Percentiles rank a stretch among this genome's conserved stretches.
Conservation (phyloP, 2,797 vertebrate genomes). For the Typhlichthys subterraneus region DNA sequence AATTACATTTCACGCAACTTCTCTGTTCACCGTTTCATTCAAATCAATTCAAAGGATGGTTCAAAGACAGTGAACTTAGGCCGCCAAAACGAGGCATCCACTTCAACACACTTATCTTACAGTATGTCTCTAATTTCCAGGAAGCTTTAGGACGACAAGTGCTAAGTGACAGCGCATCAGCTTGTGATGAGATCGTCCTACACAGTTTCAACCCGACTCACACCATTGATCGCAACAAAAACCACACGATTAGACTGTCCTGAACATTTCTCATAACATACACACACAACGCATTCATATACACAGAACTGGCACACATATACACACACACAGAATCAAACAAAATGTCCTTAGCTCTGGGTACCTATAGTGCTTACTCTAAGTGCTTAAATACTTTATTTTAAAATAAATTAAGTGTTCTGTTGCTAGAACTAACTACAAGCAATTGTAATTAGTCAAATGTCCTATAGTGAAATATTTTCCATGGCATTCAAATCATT, state of each 20-base stretch:
- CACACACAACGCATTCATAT: not conserved
- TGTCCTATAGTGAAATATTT: slow-evolving; percentile 15
- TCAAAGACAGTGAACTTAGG: not conserved
- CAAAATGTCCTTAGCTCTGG: too few relatives aligned
- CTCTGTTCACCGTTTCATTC: not conserved
- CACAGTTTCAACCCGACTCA: slow-evolving; percentile 65
- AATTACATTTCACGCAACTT: too few relatives aligned
- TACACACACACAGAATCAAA: not conserved
- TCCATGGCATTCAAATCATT: slow-evolving; percentile 1
- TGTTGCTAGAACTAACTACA: too few relatives aligned
- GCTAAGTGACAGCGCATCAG: slow-evolving; percentile 58
- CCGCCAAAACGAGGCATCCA: slow-evolving; percentile 24
- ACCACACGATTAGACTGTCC: slow-evolving; percentile 51
- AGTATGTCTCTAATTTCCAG: slow-evolving; percentile 57
- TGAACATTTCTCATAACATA: slow-evolving; percentile 60
- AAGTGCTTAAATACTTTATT: too few relatives aligned
- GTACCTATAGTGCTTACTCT: too few relatives aligned
- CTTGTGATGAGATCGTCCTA: slow-evolving; percentile 56
- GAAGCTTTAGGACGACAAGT: slow-evolving; percentile 55
- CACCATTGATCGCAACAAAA: slow-evolving; percentile 50
- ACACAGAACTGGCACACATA: not conserved
- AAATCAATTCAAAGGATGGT: not conserved
- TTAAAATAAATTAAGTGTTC: too few relatives aligned
- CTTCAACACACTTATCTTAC: slow-evolving; percentile 28
- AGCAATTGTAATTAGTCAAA: not conserved